Percentiles rank a stretch among this genome's conserved stretches.
Evolutionary conservation across 2,888 invertebrate species (phyloP).

Genomic region (Hirtodrosophila trivittata): DNA sequence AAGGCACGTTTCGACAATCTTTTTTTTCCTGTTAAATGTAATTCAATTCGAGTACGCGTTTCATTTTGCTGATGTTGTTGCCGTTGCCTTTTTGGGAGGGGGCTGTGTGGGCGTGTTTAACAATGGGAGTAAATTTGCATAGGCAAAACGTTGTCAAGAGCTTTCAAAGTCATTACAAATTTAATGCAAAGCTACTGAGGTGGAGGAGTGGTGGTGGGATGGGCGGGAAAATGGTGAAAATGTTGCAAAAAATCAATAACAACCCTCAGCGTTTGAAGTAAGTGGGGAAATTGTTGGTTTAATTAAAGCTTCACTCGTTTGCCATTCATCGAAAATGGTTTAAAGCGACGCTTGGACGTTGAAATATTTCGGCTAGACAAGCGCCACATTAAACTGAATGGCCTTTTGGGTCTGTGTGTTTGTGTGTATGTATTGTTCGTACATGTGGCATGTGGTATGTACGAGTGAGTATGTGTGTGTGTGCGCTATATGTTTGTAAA

Average conservation of each 20-base stretch:
- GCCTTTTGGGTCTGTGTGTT: conserved; percentile 43
- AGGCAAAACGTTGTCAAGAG: conserved; percentile 49
- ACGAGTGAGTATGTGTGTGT: background rate
- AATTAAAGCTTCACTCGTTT: conserved; percentile 55
- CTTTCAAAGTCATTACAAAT: conserved; percentile 40
- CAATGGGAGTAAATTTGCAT: conserved; percentile 71
- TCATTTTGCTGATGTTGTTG: conserved; percentile 24
- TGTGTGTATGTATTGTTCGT: background rate
- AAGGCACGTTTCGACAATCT: conserved; percentile 50
- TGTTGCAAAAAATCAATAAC: conserved; percentile 59
- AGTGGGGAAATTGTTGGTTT: conserved; percentile 26
- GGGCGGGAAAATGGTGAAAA: conserved; percentile 12
- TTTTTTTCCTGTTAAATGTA: conserved; percentile 39
- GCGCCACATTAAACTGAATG: conserved; percentile 69
- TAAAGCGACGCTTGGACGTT: conserved; percentile 50
- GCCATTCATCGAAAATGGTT: conserved; percentile 27
- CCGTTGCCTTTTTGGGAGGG: conserved; percentile 7
- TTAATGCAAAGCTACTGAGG: background rate
- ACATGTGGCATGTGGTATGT: background rate
- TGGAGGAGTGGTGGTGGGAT: background rate
- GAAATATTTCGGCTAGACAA: conserved; percentile 64
- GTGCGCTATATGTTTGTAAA: background rate
- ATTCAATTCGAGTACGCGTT: conserved; percentile 47
- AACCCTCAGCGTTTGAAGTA: conserved; percentile 45
- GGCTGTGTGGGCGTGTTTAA: conserved; percentile 49